phyloP scores from a whole-genome alignment of 1,140 invertebrate genomes.

The Macrobrachium rosenbergii region DNA sequence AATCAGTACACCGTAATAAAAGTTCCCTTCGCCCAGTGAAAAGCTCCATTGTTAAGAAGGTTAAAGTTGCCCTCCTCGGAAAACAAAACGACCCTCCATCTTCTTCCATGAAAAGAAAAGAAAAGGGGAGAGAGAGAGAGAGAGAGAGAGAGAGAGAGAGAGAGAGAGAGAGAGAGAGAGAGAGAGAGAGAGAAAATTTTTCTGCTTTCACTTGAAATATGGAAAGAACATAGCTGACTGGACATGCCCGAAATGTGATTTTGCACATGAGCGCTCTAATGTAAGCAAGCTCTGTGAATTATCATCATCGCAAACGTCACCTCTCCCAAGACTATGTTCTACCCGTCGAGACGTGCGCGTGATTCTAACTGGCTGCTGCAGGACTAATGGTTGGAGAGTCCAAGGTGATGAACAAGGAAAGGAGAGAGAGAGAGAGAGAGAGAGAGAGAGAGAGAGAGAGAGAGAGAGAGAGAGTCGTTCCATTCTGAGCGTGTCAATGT shows the following conservation, averaged over 20 bases:
- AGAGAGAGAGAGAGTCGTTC: constrained; percentile 6
- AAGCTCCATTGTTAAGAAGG: not conserved
- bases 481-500: not conserved
- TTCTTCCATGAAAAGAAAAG: not conserved
- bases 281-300: too few relatives aligned
- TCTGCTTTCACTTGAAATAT: not conserved
- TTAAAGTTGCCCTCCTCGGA: too few relatives aligned
- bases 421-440: constrained; percentile 6
- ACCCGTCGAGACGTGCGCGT: not conserved
- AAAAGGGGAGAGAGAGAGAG: not conserved
- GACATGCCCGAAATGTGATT: not conserved
- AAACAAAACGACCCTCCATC: not conserved
- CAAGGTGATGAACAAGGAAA: not conserved
- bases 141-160: not conserved
- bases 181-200: not conserved
- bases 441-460: constrained; percentile 5
- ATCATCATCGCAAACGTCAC: too few relatives aligned
- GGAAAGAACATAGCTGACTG: not conserved
- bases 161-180: not conserved
- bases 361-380: not conserved
- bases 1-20: too few relatives aligned
- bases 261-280: too few relatives aligned
- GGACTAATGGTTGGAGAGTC: not conserved
- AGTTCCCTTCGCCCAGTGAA: too few relatives aligned
- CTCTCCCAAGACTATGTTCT: not conserved